Evolutionary conservation across 1,140 invertebrate genomes (phyloP).

Genomic region (Anoplophora glabripennis): DNA sequence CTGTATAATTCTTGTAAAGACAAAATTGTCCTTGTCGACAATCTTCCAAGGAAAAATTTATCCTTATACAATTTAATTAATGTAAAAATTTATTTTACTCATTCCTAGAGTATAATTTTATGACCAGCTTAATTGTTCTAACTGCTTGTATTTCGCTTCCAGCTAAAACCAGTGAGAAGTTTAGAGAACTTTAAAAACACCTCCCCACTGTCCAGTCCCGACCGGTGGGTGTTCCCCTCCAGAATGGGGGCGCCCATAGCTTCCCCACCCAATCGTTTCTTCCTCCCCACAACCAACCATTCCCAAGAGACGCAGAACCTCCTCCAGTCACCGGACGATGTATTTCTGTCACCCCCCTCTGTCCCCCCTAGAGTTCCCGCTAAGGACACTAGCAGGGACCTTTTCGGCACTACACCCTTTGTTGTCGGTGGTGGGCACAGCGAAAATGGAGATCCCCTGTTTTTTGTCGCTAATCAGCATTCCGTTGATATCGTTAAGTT

Average conservation of each 20-base stretch:
- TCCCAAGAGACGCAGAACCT: conserved; percentile 42
- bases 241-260: conserved; percentile 27
- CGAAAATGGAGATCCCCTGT: conserved; percentile 47
- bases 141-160: conserved; percentile 48
- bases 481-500: conserved; percentile 47
- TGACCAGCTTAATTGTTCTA: background rate
- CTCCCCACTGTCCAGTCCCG: conserved; percentile 45
- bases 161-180: conserved; percentile 61
- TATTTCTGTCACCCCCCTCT: conserved; percentile 33
- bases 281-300: conserved; percentile 22
- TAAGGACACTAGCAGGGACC: conserved; percentile 28
- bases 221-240: conserved; percentile 41
- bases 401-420: conserved; percentile 44
- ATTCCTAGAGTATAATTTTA: too few species aligned
- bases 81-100: too few species aligned
- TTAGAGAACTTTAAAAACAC: conserved; percentile 58
- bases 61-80: too few species aligned
- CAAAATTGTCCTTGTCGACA: too few species aligned
- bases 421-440: conserved; percentile 46
- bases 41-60: too few species aligned
- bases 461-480: conserved; percentile 45
- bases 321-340: conserved; percentile 42
- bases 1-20: too few species aligned
- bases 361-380: conserved; percentile 22
- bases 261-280: conserved; percentile 31